Conservation (phyloP, 2,888 invertebrate genomes). For the Scaptomyza reducta region DNA sequence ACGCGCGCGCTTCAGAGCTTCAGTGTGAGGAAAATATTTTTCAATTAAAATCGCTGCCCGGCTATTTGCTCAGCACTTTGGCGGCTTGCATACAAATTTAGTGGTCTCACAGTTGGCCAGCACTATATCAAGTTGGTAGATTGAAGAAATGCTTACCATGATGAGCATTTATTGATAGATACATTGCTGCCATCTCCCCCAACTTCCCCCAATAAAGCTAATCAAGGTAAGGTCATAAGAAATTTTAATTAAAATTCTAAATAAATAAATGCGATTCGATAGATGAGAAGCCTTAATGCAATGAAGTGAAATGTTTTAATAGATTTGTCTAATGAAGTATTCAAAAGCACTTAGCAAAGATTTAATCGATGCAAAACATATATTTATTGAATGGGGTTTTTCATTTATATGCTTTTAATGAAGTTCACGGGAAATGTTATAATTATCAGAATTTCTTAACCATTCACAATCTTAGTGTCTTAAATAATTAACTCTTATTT, state of each 20-base stretch:
- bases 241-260: conserved; percentile 39
- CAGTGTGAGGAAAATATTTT: conserved; percentile 68
- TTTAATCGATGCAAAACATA: background rate
- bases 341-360: background rate
- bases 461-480: too few relatives aligned
- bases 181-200: conserved; percentile 9
- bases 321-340: conserved; percentile 11
- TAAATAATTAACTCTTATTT: too few relatives aligned
- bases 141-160: conserved; percentile 17
- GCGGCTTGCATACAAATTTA: conserved; percentile 70
- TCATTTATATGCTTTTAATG: background rate
- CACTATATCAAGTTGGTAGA: background rate
- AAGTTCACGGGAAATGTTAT: background rate
- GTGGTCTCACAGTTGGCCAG: conserved; percentile 37
- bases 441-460: background rate
- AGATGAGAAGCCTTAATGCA: conserved; percentile 2
- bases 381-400: background rate
- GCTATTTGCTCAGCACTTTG: conserved; percentile 73
- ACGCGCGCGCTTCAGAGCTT: conserved; percentile 39
- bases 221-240: conserved; percentile 22
- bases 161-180: conserved; percentile 33
- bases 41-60: conserved; percentile 71
- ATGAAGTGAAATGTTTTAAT: conserved; percentile 3
- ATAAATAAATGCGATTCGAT: background rate
- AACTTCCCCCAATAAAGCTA: conserved; percentile 14